Evolutionary conservation across 64 coral and sea anemone genomes (phyloP).

Genomic region (Anthopleura sola): DNA sequence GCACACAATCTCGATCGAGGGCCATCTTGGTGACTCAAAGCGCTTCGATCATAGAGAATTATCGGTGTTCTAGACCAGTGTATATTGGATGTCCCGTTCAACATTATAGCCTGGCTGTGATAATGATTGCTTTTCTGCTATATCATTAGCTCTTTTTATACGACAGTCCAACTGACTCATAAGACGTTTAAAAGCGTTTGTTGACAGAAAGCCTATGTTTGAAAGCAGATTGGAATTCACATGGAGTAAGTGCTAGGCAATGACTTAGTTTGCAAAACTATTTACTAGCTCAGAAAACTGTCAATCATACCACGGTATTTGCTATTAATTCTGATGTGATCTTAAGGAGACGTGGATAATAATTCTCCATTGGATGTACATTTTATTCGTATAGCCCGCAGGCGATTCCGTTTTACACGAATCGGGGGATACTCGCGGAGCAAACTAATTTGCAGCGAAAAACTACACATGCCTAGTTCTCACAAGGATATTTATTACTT

Average conservation of each 20-base stretch:
- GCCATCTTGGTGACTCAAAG: background rate
- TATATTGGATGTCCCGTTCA: background rate
- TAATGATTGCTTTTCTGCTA: background rate
- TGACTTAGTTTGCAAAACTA: background rate
- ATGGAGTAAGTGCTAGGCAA: constrained; percentile 29
- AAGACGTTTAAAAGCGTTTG: background rate
- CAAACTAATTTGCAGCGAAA: background rate
- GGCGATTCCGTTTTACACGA: background rate
- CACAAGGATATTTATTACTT: background rate
- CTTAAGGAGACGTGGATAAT: too few relatives aligned
- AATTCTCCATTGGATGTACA: too few relatives aligned
- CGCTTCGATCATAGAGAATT: background rate
- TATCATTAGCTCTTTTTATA: constrained; percentile 17
- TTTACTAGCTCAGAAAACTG: background rate
- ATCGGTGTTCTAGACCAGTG: background rate
- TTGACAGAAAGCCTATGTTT: background rate
- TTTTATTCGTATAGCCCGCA: background rate
- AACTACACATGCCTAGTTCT: background rate
- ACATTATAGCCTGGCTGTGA: background rate
- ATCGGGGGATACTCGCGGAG: background rate
- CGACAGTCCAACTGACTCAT: background rate
- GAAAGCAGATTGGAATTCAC: constrained; percentile 14
- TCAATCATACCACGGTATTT: background rate
- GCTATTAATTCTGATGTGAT: background rate
- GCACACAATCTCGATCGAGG: background rate